These are phyloP conservation scores for Saxidomus purpurata DNA, from an alignment of 1,140 invertebrate genomes.

Conservation along the genomic window DNA sequence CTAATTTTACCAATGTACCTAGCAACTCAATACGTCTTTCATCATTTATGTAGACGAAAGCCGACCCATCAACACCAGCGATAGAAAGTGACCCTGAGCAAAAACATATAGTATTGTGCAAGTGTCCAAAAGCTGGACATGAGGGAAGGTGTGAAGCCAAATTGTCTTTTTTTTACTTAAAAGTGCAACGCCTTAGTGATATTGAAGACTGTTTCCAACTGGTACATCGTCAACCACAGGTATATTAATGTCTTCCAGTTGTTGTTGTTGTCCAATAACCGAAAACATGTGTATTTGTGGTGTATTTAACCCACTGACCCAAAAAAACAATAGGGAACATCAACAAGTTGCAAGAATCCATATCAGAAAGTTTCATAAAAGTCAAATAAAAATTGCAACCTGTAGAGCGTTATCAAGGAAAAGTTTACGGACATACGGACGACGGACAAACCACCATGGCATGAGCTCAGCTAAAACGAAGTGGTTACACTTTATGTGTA, in stretches of 20 bases:
- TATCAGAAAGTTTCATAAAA: too few relatives aligned
- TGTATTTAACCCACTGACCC: conserved; percentile 94
- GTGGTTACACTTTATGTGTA: too few relatives aligned
- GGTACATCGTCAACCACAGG: neutral
- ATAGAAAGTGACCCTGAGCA: neutral
- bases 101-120: neutral
- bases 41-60: neutral
- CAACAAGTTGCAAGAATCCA: too few relatives aligned
- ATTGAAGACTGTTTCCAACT: neutral
- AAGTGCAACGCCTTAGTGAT: neutral
- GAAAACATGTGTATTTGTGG: conserved; percentile 96
- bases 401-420: too few relatives aligned
- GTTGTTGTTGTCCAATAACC: conserved; percentile 91
- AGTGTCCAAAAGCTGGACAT: neutral
- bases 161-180: neutral
- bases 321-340: too few relatives aligned
- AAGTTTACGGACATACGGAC: too few relatives aligned
- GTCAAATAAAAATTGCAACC: too few relatives aligned
- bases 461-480: too few relatives aligned
- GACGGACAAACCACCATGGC: too few relatives aligned
- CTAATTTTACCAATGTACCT: neutral
- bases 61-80: neutral
- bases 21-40: neutral
- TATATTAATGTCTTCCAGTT: conserved; percentile 60
- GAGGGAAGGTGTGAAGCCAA: neutral